These are phyloP conservation scores for Pomatorhinus ruficollis DNA, from an alignment of 2,113 vertebrate genomes.

Conservation along the genomic window DNA sequence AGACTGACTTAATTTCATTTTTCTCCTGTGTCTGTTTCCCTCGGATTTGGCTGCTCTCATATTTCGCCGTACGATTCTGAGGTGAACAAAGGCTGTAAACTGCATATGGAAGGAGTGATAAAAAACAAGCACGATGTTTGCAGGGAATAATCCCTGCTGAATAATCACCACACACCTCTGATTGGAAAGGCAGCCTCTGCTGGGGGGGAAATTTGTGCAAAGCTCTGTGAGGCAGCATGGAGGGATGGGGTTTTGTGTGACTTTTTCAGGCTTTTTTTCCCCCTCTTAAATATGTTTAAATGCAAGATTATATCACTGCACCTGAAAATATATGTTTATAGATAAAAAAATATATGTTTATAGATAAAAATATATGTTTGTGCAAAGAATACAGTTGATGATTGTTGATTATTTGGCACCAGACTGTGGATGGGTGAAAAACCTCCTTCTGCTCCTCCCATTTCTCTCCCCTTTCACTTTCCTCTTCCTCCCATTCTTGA, in stretches of 20 bases:
- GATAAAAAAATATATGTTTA: not conserved
- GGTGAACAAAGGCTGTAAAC: not conserved
- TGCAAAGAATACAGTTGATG: not conserved
- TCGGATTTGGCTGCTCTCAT: conserved; percentile 18
- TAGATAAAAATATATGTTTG: not conserved
- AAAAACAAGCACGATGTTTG: not conserved
- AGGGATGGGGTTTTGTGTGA: not conserved
- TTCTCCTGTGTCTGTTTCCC: not conserved
- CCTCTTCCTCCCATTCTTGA: not conserved
- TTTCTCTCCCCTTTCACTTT: not conserved
- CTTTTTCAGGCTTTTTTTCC: not conserved
- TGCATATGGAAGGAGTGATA: conserved; percentile 26
- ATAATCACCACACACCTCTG: not conserved
- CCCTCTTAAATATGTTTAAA: not conserved
- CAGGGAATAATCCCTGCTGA: conserved; percentile 30
- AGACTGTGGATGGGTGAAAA: not conserved
- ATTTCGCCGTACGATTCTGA: not conserved
- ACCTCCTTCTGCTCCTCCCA: not conserved
- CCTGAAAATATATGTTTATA: not conserved
- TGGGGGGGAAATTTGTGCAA: not conserved
- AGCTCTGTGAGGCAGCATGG: rapidly evolving
- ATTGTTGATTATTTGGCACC: not conserved
- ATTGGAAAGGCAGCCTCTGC: not conserved
- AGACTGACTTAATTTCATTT: conserved; percentile 30
- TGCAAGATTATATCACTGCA: not conserved